Conservation (phyloP, 2,113 vertebrate genomes). For the Dipodomys spectabilis region DNA sequence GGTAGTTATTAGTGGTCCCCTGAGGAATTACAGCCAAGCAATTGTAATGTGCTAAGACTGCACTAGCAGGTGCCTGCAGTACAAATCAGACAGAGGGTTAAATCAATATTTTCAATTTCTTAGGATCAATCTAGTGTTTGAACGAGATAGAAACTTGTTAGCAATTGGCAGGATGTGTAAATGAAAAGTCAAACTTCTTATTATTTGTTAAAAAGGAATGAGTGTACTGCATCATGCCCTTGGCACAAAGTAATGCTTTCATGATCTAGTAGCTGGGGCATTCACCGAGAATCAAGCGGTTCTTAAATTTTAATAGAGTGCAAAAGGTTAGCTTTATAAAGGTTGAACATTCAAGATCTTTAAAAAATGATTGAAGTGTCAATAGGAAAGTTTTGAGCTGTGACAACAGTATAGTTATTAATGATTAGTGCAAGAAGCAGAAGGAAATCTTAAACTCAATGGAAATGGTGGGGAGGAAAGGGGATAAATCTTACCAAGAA, state of each 20-base stretch:
- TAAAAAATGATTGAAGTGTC: constrained; percentile 89
- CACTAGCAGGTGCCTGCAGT: constrained; percentile 92
- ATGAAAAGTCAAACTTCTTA: constrained; percentile 98
- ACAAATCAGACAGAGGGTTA: constrained; percentile 95
- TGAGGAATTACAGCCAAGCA: constrained; percentile 94
- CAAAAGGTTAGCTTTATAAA: constrained; percentile 88
- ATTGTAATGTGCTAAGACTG: constrained; percentile 95
- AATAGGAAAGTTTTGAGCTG: constrained; percentile 89
- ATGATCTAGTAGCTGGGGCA: constrained; percentile 88
- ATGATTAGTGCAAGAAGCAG: constrained; percentile 87
- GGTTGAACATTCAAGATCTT: constrained; percentile 87
- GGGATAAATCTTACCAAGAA: constrained; percentile 35
- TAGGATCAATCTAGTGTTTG: constrained; percentile 96
- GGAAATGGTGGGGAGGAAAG: background rate
- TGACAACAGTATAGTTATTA: constrained; percentile 88
- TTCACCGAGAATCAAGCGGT: constrained; percentile 86
- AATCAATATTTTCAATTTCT: constrained; percentile 99
- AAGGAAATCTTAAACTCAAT: constrained; percentile 73
- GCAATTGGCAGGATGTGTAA: constrained; percentile 95
- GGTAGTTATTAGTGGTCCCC: constrained; percentile 97
- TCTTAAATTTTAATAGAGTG: constrained; percentile 91
- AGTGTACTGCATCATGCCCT: constrained; percentile 89
- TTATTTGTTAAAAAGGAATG: constrained; percentile 91
- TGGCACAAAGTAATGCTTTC: constrained; percentile 88
- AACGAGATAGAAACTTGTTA: constrained; percentile 96